Evolutionary conservation across 2,113 vertebrate genomes (phyloP).

Genomic region (Montifringilla adamsi): DNA sequence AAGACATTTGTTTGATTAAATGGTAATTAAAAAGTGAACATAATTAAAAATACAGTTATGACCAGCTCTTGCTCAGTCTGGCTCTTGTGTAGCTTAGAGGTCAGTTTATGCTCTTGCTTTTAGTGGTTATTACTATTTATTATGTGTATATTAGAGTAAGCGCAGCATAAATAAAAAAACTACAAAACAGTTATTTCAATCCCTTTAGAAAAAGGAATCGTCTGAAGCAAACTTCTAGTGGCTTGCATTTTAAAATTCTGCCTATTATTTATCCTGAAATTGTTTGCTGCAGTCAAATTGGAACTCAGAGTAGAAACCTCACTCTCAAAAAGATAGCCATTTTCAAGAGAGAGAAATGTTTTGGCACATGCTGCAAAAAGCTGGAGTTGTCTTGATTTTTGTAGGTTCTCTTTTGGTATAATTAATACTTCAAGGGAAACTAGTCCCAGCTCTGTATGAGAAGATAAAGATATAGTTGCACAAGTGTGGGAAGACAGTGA

Average conservation of each 20-base stretch:
- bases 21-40: constrained; percentile 22
- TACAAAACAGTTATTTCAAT: not conserved
- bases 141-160: not conserved
- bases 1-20: constrained; percentile 44
- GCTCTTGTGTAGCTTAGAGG: not conserved
- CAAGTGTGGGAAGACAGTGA: not conserved
- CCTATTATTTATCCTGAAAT: not conserved
- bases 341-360: not conserved
- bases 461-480: not conserved
- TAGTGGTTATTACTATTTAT: not conserved
- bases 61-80: not conserved
- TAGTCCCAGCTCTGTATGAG: not conserved
- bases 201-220: not conserved
- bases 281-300: not conserved
- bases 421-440: not conserved
- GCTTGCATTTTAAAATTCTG: not conserved
- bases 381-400: not conserved
- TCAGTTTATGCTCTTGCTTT: not conserved
- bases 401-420: not conserved
- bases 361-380: not conserved
- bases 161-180: not conserved
- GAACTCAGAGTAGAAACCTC: not conserved
- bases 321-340: not conserved
- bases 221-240: not conserved
- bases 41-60: constrained; percentile 35